These are phyloP conservation scores for Lerista edwardsae DNA, from an alignment of 2,797 vertebrate species.

Conservation along the genomic window DNA sequence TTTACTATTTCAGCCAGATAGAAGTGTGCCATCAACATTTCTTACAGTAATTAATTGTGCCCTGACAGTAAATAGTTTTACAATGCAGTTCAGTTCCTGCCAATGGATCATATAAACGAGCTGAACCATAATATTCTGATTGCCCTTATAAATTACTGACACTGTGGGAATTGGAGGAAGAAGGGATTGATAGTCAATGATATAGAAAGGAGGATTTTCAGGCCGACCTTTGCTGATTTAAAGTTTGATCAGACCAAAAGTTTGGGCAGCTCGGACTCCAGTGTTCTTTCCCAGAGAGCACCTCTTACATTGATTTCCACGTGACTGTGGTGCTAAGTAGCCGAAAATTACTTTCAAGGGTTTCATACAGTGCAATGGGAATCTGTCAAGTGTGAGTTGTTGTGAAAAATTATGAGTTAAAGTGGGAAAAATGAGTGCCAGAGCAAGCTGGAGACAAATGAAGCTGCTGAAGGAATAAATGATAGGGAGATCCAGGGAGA, in stretches of 20 bases:
- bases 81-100: background rate
- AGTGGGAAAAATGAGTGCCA: conserved; percentile 46
- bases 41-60: background rate
- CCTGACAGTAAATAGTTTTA: conserved; percentile 8
- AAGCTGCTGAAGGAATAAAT: conserved; percentile 14
- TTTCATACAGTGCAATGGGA: conserved; percentile 38
- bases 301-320: background rate
- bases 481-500: conserved; percentile 27
- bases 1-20: background rate
- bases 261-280: background rate
- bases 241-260: background rate
- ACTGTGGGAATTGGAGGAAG: background rate
- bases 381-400: conserved; percentile 50
- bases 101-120: background rate
- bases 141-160: background rate
- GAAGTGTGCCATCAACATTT: background rate
- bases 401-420: conserved; percentile 38
- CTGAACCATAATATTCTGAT: background rate
- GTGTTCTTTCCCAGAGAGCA: background rate
- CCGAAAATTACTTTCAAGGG: conserved; percentile 18
- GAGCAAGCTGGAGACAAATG: conserved; percentile 32
- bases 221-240: background rate
- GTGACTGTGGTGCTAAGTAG: conserved; percentile 19
- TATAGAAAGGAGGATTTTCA: conserved; percentile 4
- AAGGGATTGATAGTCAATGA: background rate